Conservation (phyloP, 2,113 vertebrate species). For the Epinephelus fuscoguttatus region DNA sequence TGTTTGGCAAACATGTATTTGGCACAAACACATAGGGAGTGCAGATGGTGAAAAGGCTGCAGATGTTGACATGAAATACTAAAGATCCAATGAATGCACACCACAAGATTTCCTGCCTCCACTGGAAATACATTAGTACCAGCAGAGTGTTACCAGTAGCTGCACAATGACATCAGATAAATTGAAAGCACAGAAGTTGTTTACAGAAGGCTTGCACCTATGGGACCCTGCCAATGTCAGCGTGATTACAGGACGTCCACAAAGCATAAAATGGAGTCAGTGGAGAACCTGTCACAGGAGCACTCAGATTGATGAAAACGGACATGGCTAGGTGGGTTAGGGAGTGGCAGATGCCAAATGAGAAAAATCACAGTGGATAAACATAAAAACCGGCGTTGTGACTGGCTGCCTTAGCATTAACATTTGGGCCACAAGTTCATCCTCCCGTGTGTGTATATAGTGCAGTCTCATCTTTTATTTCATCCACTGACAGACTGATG, state of each 20-base stretch:
- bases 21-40: constrained; percentile 22
- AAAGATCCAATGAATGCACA: constrained; percentile 12
- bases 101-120: neutral
- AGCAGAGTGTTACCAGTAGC: constrained; percentile 1
- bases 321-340: constrained; percentile 36
- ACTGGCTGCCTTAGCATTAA: constrained; percentile 23
- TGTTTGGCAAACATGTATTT: constrained; percentile 28
- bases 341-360: constrained; percentile 52
- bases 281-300: constrained; percentile 48
- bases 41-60: constrained; percentile 37
- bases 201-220: constrained; percentile 28
- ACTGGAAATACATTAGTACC: constrained; percentile 37
- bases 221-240: constrained; percentile 38
- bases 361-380: constrained; percentile 41
- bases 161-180: constrained; percentile 34
- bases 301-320: constrained; percentile 56
- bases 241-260: constrained; percentile 52
- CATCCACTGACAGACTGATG: constrained; percentile 46
- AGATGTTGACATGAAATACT: constrained; percentile 45
- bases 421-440: constrained; percentile 25
- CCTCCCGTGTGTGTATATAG: constrained; percentile 1
- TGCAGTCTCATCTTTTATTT: constrained; percentile 29
- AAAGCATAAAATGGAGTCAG: constrained; percentile 51
- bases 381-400: constrained; percentile 11
- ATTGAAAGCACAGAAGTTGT: constrained; percentile 39